phyloP scores from a whole-genome alignment of 2,113 vertebrate species.

The Pampusana beccarii region DNA sequence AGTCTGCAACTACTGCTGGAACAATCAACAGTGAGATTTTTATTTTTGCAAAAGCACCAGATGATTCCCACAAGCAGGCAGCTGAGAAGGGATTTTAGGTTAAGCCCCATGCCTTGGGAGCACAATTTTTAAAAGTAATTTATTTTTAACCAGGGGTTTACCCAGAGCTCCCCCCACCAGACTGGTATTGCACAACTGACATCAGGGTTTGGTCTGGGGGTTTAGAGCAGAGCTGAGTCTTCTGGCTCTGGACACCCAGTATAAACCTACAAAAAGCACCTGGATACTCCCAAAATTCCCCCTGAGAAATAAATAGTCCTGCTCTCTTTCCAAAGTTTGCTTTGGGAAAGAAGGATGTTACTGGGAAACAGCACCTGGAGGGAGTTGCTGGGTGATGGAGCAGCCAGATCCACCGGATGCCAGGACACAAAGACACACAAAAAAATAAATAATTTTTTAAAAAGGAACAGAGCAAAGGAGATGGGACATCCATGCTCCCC shows the following conservation, averaged over 20 bases:
- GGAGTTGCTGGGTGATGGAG: not conserved
- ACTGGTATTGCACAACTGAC: not conserved
- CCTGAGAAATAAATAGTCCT: not conserved
- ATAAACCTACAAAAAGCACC: accelerated
- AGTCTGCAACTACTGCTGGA: not conserved
- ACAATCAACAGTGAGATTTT: not conserved
- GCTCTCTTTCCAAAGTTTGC: not conserved
- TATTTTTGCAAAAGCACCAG: not conserved
- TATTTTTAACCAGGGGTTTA: not conserved
- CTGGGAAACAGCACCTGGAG: not conserved
- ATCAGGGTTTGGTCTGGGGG: not conserved
- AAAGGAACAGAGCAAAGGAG: not conserved
- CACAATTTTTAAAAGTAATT: not conserved
- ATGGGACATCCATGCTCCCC: accelerated
- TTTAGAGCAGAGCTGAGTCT: not conserved
- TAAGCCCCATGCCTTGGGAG: not conserved
- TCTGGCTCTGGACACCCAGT: not conserved
- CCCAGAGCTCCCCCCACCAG: not conserved
- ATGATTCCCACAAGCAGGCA: not conserved
- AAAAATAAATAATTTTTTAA: too few species aligned
- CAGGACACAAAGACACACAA: too few species aligned
- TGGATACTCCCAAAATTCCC: not conserved
- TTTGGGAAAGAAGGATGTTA: not conserved
- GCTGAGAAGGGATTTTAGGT: not conserved
- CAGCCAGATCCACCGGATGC: not conserved